Percentiles rank a stretch among this genome's conserved stretches.
These are phyloP conservation scores for Benitochromis conjunctus DNA, from an alignment of 2,113 vertebrate genomes.

Conservation along the genomic window DNA sequence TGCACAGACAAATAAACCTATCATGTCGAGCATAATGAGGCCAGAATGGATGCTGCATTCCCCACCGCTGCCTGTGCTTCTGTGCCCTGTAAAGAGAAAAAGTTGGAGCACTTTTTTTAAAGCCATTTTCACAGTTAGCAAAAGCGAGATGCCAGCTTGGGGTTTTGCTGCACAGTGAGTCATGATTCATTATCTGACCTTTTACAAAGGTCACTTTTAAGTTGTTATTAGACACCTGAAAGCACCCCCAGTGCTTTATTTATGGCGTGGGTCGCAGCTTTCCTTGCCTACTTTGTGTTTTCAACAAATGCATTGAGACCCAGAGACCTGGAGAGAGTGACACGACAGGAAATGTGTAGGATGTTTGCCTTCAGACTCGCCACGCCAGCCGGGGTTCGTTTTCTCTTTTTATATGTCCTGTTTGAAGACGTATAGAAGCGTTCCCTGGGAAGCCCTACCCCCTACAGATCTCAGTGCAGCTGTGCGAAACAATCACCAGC, in stretches of 20 bases:
- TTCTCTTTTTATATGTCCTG: neutral
- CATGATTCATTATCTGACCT: neutral
- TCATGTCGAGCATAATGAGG: accelerated
- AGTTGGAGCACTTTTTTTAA: neutral
- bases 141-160: neutral
- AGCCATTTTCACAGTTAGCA: neutral
- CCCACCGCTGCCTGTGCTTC: neutral
- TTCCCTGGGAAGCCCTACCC: neutral
- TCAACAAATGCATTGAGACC: neutral
- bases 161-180: neutral
- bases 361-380: neutral
- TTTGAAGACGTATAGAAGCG: neutral
- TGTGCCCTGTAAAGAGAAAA: neutral
- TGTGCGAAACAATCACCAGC: neutral
- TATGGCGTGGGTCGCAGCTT: neutral
- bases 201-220: neutral
- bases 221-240: neutral
- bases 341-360: neutral
- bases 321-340: neutral
- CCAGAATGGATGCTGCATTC: neutral
- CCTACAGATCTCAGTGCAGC: neutral
- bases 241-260: neutral
- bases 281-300: neutral
- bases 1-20: neutral
- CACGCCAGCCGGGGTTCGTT: neutral